Conservation (phyloP, 2,888 invertebrate genomes). For the Anorthoa munda region DNA sequence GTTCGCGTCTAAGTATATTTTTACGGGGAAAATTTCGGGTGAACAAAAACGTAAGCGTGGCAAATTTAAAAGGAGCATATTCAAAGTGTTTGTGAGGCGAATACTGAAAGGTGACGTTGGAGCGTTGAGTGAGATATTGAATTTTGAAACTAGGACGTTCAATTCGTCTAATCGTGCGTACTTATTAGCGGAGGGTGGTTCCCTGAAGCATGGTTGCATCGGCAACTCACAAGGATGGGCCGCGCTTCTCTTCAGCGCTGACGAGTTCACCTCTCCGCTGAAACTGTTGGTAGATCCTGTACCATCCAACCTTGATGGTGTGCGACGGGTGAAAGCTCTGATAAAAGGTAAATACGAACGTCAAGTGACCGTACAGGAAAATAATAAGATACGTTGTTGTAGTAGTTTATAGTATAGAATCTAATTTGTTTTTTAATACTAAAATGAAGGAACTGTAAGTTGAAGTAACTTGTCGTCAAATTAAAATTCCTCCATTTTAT, state of each 20-base stretch:
- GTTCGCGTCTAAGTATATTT: conserved; percentile 86
- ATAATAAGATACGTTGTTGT: neutral
- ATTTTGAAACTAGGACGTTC: conserved; percentile 84
- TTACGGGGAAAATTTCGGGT: conserved; percentile 89
- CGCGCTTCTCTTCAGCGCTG: conserved; percentile 81
- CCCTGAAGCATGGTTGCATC: conserved; percentile 75
- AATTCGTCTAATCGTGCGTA: conserved; percentile 86
- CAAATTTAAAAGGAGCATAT: conserved; percentile 81
- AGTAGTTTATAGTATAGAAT: too few species aligned
- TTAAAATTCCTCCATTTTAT: too few species aligned
- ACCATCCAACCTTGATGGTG: conserved; percentile 83
- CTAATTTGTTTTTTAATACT: too few species aligned
- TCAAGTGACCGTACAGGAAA: neutral
- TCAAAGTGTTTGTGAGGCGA: conserved; percentile 87
- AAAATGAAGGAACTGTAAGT: neutral
- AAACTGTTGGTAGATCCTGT: conserved; percentile 86
- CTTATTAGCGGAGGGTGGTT: conserved; percentile 82
- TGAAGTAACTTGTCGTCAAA: neutral
- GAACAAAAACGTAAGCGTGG: conserved; percentile 80
- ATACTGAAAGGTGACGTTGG: conserved; percentile 87
- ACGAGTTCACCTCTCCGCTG: conserved; percentile 78
- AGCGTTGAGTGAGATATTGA: conserved; percentile 85
- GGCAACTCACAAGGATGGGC: conserved; percentile 78
- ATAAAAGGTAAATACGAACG: conserved; percentile 84
- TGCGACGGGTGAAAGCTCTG: conserved; percentile 85